These are phyloP conservation scores for Drosophila stalkeri DNA, from an alignment of 2,888 invertebrate genomes.

Conservation along the genomic window DNA sequence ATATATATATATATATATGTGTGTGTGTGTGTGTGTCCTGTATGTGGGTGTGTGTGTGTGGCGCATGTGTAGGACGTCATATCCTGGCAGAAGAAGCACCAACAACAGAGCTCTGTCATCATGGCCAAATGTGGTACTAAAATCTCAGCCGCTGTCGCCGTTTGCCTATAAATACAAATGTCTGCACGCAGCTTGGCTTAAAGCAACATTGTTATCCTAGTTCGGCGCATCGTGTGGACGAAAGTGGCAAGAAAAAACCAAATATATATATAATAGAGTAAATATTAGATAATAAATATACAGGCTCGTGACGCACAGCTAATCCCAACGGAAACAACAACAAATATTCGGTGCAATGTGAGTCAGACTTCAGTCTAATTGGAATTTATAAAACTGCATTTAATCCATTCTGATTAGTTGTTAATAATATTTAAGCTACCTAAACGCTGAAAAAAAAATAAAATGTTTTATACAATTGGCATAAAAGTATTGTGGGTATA, in stretches of 20 bases:
- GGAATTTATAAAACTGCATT: constrained; percentile 52
- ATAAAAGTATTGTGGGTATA: not conserved
- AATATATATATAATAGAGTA: constrained; percentile 32
- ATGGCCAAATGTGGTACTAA: constrained; percentile 64
- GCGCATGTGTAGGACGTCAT: constrained; percentile 72
- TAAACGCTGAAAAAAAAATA: not conserved
- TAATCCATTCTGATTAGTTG: constrained; percentile 36
- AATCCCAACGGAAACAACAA: constrained; percentile 22
- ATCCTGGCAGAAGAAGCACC: constrained; percentile 43
- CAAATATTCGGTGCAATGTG: constrained; percentile 38
- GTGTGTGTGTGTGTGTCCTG: not conserved
- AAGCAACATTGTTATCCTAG: constrained; percentile 83
- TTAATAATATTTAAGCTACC: constrained; percentile 10
- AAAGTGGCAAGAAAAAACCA: constrained; percentile 24
- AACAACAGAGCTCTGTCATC: constrained; percentile 49
- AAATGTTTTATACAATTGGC: not conserved
- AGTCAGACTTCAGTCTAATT: constrained; percentile 46
- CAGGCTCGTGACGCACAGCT: constrained; percentile 68
- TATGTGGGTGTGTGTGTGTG: constrained; percentile 40
- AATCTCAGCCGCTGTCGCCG: constrained; percentile 67
- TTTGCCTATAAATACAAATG: constrained; percentile 84
- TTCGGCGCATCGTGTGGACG: constrained; percentile 70
- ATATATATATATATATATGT: too few species aligned
- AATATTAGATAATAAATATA: constrained; percentile 49
- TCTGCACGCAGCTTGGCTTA: constrained; percentile 80